Evolutionary conservation across 2,888 invertebrate species (phyloP), one percentile per base, ranked within the genome.

Genomic region (Amphipyra tragopoginis): DNA sequence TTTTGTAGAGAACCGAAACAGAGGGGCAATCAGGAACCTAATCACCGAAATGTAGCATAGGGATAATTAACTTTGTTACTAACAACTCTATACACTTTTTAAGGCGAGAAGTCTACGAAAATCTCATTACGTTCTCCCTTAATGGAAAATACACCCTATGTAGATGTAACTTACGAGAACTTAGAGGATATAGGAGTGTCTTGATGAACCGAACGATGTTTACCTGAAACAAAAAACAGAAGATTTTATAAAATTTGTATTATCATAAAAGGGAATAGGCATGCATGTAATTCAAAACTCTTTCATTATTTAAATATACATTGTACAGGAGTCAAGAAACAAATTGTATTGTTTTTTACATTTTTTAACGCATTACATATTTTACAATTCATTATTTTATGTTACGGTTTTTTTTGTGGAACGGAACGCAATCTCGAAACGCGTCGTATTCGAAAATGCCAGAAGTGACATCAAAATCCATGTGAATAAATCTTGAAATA

Each of bases 201-300:
- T 21, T 45, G 53, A 47, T 66, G 47, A 56, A 43, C 34, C 15
- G 26, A 10, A 21, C 43, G 43, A 56, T 53, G 49, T 56, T 62
- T 70, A 70, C 70, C 70, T 70, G 67, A 39, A 70, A 70, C 62
- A 72, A 40, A 65, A 56, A 44, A 72, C 15, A 11, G 7, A 38
- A 65, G 13, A 59, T 21, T 21, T 34, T 13, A 34, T n/a, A 47
- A 45, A 14, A 13, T 14, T 3, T 0, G 1, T 1, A 7, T 14
- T 14, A n/a, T n/a, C n/a, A n/a, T n/a, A n/a, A n/a, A n/a, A n/a
- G n/a, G n/a, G n/a, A n/a, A n/a, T n/a, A n/a, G n/a, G n/a, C n/a
- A n/a, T n/a, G n/a, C n/a, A n/a, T n/a, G n/a, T n/a, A n/a, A n/a
- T n/a, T n/a, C n/a, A n/a, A n/a, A n/a, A n/a, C n/a, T n/a, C n/a